A percentile compares a stretch with the other conserved stretches of the same genome.
Evolutionary conservation across 2,888 invertebrate species (phyloP).

Genomic region (Formica aserva): DNA sequence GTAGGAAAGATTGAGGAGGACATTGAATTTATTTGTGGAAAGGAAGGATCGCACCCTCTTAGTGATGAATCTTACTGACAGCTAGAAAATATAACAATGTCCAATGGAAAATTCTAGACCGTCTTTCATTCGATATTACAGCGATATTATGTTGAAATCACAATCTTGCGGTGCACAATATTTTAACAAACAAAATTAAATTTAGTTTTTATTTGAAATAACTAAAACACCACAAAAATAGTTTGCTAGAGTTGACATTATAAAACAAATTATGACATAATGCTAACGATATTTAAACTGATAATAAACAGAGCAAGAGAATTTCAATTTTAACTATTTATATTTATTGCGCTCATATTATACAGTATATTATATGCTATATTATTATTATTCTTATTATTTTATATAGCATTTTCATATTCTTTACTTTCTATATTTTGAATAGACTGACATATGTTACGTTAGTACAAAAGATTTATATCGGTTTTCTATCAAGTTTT

Average conservation of each 20-base stretch:
- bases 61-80: conserved; percentile 7
- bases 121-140: neutral
- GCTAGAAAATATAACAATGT: neutral
- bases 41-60: neutral
- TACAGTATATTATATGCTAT: neutral
- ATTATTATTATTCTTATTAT: neutral
- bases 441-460: neutral
- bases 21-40: neutral
- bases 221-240: neutral
- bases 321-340: neutral
- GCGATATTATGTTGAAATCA: neutral
- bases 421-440: neutral
- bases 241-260: neutral
- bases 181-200: neutral
- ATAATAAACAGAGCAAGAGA: neutral
- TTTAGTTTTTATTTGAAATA: neutral
- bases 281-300: neutral
- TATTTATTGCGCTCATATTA: neutral
- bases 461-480: neutral
- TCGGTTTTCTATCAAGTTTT: neutral
- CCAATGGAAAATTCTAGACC: neutral
- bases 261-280: neutral
- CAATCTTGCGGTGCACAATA: neutral
- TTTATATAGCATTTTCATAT: neutral
- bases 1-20: neutral